Evolutionary conservation across 1,140 invertebrate species (phyloP).

Genomic region (Caenorhabditis brenneri): DNA sequence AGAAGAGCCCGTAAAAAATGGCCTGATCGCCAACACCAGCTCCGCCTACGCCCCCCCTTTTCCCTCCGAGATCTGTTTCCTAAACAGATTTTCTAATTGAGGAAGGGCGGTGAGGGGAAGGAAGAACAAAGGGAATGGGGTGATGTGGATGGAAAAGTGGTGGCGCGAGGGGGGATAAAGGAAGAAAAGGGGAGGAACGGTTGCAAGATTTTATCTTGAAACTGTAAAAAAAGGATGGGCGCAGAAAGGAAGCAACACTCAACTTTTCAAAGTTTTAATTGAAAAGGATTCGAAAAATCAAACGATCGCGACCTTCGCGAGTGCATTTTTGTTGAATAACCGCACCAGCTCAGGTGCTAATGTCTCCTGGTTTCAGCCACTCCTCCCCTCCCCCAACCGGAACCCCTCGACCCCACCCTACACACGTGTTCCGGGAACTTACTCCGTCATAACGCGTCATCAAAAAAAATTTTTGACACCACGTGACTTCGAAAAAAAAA

Average conservation of each 20-base stretch:
- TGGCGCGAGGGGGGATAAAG: not conserved
- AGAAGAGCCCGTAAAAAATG: constrained; percentile 25
- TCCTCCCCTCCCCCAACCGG: not conserved
- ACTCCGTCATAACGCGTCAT: too few species aligned
- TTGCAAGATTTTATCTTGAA: not conserved
- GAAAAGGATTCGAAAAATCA: too few species aligned
- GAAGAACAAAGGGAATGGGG: not conserved
- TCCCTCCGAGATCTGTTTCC: too few species aligned
- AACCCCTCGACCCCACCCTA: not conserved
- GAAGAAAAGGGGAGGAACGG: not conserved
- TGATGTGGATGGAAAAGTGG: not conserved
- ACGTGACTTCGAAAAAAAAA: not conserved
- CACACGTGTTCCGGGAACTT: not conserved
- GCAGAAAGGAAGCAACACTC: not conserved
- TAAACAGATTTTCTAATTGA: not conserved
- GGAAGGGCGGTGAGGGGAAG: not conserved
- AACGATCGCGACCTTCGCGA: not conserved
- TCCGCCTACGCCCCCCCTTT: constrained; percentile 21
- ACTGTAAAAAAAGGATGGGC: not conserved
- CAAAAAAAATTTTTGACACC: not conserved
- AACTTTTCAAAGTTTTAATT: too few species aligned
- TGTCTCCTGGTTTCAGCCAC: too few species aligned
- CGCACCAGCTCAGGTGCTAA: too few species aligned
- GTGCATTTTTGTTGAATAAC: not conserved
- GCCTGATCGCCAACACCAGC: not conserved